These are phyloP conservation scores for Iguana delicatissima DNA, from an alignment of 2,797 vertebrate species.

Conservation along the genomic window DNA sequence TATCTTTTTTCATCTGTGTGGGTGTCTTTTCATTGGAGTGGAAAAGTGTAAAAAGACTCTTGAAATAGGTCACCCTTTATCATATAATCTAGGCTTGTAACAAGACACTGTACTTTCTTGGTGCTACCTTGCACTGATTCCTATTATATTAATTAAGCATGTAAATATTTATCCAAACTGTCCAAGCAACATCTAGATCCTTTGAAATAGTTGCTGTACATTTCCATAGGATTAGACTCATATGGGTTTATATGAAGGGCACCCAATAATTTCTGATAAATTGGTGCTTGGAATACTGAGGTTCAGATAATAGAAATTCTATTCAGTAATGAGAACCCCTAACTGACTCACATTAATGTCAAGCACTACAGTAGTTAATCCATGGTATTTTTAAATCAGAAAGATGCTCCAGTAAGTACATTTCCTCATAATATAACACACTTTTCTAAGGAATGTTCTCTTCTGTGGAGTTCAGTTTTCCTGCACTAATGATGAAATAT, in stretches of 20 bases:
- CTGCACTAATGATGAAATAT: conserved; percentile 9
- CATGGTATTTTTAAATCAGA: neutral
- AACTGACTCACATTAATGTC: neutral
- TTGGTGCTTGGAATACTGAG: neutral
- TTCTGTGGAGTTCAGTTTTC: neutral
- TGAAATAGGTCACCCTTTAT: conserved; percentile 26
- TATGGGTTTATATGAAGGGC: neutral
- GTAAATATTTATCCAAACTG: conserved; percentile 22
- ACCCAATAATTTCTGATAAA: neutral
- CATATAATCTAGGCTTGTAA: conserved; percentile 4
- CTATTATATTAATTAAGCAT: conserved; percentile 4
- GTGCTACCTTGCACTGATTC: neutral
- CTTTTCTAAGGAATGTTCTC: neutral
- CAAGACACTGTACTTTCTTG: neutral
- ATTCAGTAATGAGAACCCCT: neutral
- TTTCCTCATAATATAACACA: neutral
- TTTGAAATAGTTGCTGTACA: neutral
- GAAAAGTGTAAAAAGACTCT: conserved; percentile 26
- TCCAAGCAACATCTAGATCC: neutral
- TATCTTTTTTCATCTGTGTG: neutral
- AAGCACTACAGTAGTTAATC: neutral
- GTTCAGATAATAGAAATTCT: neutral
- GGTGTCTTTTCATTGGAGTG: neutral
- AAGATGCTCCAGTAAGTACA: neutral
- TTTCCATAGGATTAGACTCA: neutral